phyloP scores from a whole-genome alignment of 2,797 vertebrate species.

The Taenioides sp. region DNA sequence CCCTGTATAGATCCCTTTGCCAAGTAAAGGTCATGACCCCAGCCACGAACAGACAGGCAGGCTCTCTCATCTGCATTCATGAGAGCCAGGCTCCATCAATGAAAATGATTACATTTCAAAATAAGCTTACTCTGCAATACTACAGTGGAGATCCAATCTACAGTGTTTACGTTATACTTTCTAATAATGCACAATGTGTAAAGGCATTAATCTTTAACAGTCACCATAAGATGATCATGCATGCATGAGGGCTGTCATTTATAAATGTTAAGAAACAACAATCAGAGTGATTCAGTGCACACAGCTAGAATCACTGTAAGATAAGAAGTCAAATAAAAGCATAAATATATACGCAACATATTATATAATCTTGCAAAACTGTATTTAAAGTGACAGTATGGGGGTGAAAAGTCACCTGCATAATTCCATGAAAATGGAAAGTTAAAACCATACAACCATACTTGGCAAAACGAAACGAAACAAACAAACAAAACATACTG shows the following conservation, averaged over 20 bases:
- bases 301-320: no score
- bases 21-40: conserved; percentile 28
- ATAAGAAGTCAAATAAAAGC: no score
- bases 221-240: not conserved
- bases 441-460: no score
- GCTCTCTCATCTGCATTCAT: conserved; percentile 11
- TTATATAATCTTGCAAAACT: no score
- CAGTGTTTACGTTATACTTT: not conserved
- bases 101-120: conserved; percentile 33
- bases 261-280: not conserved
- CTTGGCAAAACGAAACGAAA: no score
- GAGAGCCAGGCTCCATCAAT: conserved; percentile 14
- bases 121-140: conserved; percentile 37
- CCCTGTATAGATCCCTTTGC: conserved; percentile 2
- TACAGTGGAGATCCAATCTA: not conserved
- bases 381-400: no score
- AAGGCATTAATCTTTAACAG: not conserved
- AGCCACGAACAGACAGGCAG: conserved; percentile 15
- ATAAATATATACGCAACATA: no score
- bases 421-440: no score
- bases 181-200: conserved; percentile 3
- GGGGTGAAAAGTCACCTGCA: no score
- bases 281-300: not conserved
- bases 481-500: no score
- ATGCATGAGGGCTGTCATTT: not conserved